Evolutionary conservation across 2,888 invertebrate species (phyloP).

Genomic region (Spilarctia lutea): DNA sequence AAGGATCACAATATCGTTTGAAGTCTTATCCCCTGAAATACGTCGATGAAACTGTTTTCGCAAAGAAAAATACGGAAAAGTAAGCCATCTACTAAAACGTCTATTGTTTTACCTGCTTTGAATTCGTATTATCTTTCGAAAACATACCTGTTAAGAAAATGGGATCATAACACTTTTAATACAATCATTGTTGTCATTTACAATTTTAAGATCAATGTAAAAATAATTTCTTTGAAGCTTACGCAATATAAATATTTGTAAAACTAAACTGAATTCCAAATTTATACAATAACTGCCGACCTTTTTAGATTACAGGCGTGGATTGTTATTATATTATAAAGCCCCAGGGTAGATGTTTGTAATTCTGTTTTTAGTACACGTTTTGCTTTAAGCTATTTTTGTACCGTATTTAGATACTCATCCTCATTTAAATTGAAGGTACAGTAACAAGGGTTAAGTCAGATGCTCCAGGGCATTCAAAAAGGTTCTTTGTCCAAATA

Average conservation of each 20-base stretch:
- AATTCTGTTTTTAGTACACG: slow-evolving; percentile 11
- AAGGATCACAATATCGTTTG: not conserved
- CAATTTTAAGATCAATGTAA: not conserved
- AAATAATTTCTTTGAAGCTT: not conserved
- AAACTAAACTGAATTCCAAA: not conserved
- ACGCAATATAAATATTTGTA: not conserved
- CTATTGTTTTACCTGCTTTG: slow-evolving; percentile 4
- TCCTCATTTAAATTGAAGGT: slow-evolving; percentile 2
- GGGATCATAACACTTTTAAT: not conserved
- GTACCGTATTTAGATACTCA: slow-evolving; percentile 8
- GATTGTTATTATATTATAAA: slow-evolving; percentile 16
- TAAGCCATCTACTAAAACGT: slow-evolving; percentile 9
- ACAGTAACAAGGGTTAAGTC: slow-evolving; percentile 10
- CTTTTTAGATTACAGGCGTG: slow-evolving; percentile 8
- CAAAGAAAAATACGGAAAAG: not conserved
- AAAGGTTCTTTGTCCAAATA: slow-evolving; percentile 14
- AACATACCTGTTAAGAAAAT: not conserved
- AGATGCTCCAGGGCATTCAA: slow-evolving; percentile 13
- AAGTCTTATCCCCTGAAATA: not conserved
- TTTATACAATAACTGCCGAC: not conserved
- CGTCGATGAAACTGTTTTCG: not conserved
- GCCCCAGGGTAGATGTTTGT: slow-evolving; percentile 1
- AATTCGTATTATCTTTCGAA: not conserved
- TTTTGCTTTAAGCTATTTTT: slow-evolving; percentile 13
- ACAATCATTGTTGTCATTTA: not conserved